Evolutionary conservation across 2,113 vertebrate species (phyloP), one percentile per base, ranked within the genome.

Genomic region (Crotalus tigris): DNA sequence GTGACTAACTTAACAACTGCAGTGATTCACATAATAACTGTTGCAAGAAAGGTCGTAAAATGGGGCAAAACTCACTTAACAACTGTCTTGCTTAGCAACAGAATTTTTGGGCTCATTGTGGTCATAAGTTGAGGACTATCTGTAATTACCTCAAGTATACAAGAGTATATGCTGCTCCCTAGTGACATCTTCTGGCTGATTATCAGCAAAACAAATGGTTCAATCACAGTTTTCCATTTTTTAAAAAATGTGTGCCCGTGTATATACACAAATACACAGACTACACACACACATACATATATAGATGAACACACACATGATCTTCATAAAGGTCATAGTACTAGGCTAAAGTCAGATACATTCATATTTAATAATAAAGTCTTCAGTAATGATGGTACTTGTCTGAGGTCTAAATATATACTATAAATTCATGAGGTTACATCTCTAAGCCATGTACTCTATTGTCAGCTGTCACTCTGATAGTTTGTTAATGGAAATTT

Each of bases 101-200:
- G 11, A 69, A 69, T n/a, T 5, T 69, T 69, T 29, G 39, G 29
- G 29, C 12, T 69, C 61, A n/a, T 69, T 69, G 61, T 4, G 29
- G 29, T 69, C 61, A 69, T 69, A 69, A 69, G 4, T n/a, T 69
- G 61, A 69, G 29, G 29, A 15, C 61, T 69, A 69, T 69, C 61
- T n/a, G 61, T 69, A n/a, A 57, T 11, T 87, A n/a, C n/a, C 55
- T 44, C 4, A 6, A 33, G 59, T 33, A 44, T 59, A 19, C 9
- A 29, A n/a, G 51, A 44, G 19, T 81, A 54, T 58, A 19, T 24
- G 44, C 92, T 93, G 90, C 51, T 95, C 54, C 7, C 46, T 3
- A 87, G 93, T 93, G 94, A 95, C 95, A 94, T 49, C 95, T 95
- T 49, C 94, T 89, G 95, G 95, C 49, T 94, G 61, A 92, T 92